Percentiles rank a stretch among this genome's conserved stretches.
Evolutionary conservation across 2,113 vertebrate genomes (phyloP).

Genomic region (Raja brachyura): DNA sequence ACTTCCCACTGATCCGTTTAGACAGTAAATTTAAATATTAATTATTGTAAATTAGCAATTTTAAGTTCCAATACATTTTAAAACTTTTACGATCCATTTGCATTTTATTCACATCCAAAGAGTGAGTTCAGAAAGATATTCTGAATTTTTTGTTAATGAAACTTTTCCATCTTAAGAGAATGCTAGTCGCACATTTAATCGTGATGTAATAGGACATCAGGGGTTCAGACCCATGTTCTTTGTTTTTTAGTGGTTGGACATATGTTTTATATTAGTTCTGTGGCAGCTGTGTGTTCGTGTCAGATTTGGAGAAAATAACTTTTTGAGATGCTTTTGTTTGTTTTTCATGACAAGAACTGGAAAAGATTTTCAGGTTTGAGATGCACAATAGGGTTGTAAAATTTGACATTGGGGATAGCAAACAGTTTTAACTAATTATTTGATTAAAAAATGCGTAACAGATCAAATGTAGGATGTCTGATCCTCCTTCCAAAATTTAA

Average conservation of each 20-base stretch:
- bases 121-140: not conserved
- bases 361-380: not conserved
- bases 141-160: not conserved
- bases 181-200: not conserved
- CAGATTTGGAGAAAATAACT: slow-evolving; percentile 15
- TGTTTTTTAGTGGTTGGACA: not conserved
- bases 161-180: slow-evolving; percentile 16
- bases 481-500: not conserved
- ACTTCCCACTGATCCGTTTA: not conserved
- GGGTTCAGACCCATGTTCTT: not conserved
- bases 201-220: slow-evolving; percentile 4
- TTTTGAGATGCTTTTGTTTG: not conserved
- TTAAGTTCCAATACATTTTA: not conserved
- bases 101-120: not conserved
- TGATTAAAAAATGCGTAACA: not conserved
- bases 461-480: not conserved
- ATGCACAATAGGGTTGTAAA: not conserved
- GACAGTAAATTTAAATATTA: not conserved
- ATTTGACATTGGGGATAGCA: not conserved
- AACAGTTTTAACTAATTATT: not conserved
- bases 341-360: not conserved
- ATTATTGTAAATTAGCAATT: not conserved
- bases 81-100: not conserved
- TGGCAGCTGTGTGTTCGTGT: slow-evolving; percentile 4
- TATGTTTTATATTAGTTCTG: slow-evolving; percentile 28